phyloP scores from a whole-genome alignment of 2,888 invertebrate genomes.

The Ochropleura plecta region DNA sequence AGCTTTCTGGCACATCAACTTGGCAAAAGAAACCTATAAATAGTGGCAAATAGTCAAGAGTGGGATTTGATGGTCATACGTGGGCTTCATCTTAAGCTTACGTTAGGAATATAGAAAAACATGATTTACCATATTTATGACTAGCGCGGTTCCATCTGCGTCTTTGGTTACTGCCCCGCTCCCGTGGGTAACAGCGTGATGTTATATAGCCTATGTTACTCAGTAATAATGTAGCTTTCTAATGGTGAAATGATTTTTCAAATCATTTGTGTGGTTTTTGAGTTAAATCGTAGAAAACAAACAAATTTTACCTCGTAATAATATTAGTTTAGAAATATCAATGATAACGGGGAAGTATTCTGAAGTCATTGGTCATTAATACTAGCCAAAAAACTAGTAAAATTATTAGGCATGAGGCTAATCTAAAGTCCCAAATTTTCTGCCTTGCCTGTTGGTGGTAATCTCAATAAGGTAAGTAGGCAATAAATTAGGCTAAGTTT shows the following conservation, averaged over 20 bases:
- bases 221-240: no score
- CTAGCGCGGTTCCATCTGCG: no score
- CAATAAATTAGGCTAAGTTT: no score
- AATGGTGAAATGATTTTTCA: no score
- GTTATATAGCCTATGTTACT: no score
- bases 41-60: conserved; percentile 54
- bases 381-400: neutral
- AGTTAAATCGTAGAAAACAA: no score
- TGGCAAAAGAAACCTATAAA: conserved; percentile 52
- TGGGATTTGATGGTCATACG: conserved; percentile 57
- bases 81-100: conserved; percentile 42
- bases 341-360: neutral
- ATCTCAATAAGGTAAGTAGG: no score
- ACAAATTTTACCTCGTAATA: no score
- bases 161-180: no score
- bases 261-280: no score
- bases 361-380: neutral
- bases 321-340: neutral
- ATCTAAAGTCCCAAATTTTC: neutral
- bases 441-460: no score
- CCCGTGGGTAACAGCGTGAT: no score
- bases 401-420: neutral
- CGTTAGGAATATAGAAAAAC: conserved; percentile 10
- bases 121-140: conserved; percentile 6
- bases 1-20: conserved; percentile 43